Evolutionary conservation across 2,113 vertebrate genomes (phyloP).

Genomic region (Rissa tridactyla): DNA sequence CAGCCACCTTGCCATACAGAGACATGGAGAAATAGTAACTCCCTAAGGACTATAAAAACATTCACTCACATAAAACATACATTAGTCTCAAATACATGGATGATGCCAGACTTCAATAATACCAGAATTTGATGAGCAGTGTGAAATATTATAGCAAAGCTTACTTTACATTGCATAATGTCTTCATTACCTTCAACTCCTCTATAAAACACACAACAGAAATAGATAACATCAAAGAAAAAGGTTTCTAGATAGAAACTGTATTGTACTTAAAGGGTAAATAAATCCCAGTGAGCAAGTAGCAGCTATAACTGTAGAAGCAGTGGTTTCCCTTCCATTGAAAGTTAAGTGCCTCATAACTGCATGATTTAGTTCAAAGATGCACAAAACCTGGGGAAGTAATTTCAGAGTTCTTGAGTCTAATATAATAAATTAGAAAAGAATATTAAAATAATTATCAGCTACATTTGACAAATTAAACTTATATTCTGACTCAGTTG

Average conservation of each 20-base stretch:
- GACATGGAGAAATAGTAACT: neutral
- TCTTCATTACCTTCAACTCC: neutral
- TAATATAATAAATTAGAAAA: neutral
- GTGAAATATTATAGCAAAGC: neutral
- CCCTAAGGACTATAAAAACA: neutral
- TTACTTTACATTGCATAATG: neutral
- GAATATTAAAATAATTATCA: neutral
- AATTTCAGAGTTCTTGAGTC: neutral
- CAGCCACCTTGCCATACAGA: neutral
- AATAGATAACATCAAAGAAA: neutral
- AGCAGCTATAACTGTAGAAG: neutral
- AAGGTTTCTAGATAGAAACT: neutral
- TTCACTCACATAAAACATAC: neutral
- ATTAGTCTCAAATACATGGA: neutral
- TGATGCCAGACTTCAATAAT: neutral
- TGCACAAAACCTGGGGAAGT: neutral
- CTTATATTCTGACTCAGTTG: neutral
- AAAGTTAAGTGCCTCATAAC: neutral
- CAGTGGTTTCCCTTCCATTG: rapidly evolving
- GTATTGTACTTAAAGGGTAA: neutral
- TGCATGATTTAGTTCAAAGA: neutral
- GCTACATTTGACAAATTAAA: neutral
- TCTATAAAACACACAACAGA: neutral
- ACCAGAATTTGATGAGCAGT: neutral
- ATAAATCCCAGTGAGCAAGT: neutral